Evolutionary conservation across 2,797 vertebrate species (phyloP), one percentile per base, ranked within the genome.

Genomic region (Anomalospiza imberbis): DNA sequence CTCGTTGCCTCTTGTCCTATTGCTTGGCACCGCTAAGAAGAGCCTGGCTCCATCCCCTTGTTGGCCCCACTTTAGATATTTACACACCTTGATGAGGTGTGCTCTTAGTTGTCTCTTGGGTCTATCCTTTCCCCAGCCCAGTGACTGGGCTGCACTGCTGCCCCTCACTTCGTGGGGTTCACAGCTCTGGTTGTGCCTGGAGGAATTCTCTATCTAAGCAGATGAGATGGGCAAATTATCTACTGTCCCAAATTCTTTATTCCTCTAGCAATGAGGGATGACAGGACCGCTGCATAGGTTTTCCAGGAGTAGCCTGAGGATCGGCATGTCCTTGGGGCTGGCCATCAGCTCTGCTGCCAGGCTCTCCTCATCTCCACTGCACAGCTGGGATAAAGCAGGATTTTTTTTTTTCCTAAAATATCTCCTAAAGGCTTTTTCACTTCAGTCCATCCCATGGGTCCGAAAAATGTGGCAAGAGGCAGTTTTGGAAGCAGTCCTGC

Each of bases 261-360:
- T 44, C 28, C 17, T 51, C 17, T 10, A 31, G 66, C 51, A 40
- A 2, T n/a, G 34, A 42, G 21, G 51, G 70, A 18, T 67, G 54
- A 38, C 5, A 5, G 61, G 53, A 54, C 20, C 44, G 54, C 45
- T 5, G 2, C 24, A 0, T 0, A 9, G 26, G 24, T 60, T 78
- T 79, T 70, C 40, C 61, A 29, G 38, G 3, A 2, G 32, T 1
- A 2, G 34, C 31, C 38, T 0, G 5, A 34, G 22, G 31, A 34
- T 78, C 0, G 0, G 9, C 0, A 0, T 17, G 19, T 50, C 16
- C 26, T n/a, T 20, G 28, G 48, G 16, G 28, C 24, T 2, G 1
- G 44, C 47, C 7, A 7, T 32, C 24, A 11, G 62, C 18, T 15
- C 5, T 0, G 0, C 45, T 44, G 47, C 51, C 0, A 1, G 31